A percentile compares a stretch with the other conserved stretches of the same genome.
Evolutionary conservation across 2,797 vertebrate genomes (phyloP).

Genomic region (Cheirogaleus major): DNA sequence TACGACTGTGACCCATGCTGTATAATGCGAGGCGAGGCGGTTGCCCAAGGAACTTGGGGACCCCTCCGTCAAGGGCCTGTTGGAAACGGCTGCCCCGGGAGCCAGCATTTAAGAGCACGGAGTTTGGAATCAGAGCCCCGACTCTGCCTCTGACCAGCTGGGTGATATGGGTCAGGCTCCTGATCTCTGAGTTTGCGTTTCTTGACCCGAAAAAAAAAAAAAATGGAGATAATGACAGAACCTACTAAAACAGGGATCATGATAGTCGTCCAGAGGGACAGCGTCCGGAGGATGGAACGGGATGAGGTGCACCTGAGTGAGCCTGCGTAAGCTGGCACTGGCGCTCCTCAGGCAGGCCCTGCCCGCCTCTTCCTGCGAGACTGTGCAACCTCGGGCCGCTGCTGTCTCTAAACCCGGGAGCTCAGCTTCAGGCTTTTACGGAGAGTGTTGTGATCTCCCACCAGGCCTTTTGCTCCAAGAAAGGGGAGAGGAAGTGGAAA

Average conservation of each 20-base stretch:
- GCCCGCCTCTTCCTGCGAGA: fast-evolving
- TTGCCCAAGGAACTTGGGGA: neutral
- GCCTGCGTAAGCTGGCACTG: fast-evolving
- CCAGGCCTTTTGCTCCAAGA: neutral
- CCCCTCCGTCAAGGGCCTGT: neutral
- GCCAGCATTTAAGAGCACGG: fast-evolving
- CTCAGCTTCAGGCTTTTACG: neutral
- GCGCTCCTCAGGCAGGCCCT: fast-evolving
- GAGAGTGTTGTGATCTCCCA: neutral
- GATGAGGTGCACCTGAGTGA: fast-evolving
- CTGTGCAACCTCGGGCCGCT: fast-evolving
- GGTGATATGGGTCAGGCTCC: neutral
- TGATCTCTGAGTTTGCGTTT: neutral
- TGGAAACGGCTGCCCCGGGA: neutral
- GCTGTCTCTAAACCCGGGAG: fast-evolving
- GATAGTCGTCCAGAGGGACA: neutral
- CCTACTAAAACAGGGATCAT: neutral
- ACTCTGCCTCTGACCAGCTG: neutral
- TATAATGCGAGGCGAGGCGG: fast-evolving
- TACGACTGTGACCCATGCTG: fast-evolving
- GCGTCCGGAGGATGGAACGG: neutral
- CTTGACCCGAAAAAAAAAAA: neutral
- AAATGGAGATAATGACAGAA: neutral
- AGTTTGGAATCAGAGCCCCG: neutral
- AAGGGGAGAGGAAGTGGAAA: neutral